Evolutionary conservation across 2,888 invertebrate species (phyloP).

Genomic region (Helobdella robusta): DNA sequence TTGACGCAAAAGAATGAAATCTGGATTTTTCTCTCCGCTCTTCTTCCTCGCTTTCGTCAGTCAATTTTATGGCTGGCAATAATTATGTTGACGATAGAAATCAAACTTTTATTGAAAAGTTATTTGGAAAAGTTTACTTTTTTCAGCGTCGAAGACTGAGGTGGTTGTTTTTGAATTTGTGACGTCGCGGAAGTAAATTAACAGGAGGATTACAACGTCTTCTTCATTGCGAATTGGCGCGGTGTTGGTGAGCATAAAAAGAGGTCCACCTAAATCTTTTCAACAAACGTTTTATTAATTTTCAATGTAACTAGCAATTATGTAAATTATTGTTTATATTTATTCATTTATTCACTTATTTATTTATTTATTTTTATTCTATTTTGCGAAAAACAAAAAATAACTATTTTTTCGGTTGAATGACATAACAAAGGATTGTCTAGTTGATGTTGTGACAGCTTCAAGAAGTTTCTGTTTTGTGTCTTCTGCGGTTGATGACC

Average conservation of each 20-base stretch:
- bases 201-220: conserved; percentile 93
- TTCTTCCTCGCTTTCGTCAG: not conserved
- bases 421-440: conserved; percentile 88
- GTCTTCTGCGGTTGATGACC: conserved; percentile 93
- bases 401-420: conserved; percentile 75
- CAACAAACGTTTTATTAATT: not conserved
- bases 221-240: conserved; percentile 99
- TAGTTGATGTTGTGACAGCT: conserved; percentile 57
- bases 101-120: not conserved
- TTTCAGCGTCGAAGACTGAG: not conserved
- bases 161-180: no score
- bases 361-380: no score
- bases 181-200: conserved; percentile 97
- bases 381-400: no score
- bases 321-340: no score
- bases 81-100: not conserved
- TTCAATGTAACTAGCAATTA: no score
- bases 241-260: conserved; percentile 96
- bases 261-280: conserved; percentile 65
- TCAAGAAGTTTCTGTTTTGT: conserved; percentile 85
- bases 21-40: not conserved
- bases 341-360: no score
- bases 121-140: not conserved
- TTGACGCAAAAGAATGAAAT: conserved; percentile 7
- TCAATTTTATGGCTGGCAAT: not conserved